phyloP scores from a whole-genome alignment of 1,140 invertebrate genomes.

The Sycophaga agraensis region DNA sequence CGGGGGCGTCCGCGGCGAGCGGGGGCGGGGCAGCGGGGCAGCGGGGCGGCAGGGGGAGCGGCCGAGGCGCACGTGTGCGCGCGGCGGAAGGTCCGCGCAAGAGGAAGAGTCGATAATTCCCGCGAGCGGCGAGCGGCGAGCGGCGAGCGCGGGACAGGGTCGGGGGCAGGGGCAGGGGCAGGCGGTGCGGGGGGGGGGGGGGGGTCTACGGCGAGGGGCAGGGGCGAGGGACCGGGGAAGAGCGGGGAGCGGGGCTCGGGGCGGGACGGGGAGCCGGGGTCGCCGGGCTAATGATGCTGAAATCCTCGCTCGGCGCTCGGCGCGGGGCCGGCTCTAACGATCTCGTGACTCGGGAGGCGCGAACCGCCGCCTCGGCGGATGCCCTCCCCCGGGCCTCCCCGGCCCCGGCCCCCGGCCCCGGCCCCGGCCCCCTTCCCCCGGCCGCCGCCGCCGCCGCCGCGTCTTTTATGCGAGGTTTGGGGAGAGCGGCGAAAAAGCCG shows the following conservation, averaged over 20 bases:
- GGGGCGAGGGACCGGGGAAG: too few relatives aligned
- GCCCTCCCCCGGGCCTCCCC: neutral
- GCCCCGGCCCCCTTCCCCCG: neutral
- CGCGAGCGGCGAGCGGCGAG: too few relatives aligned
- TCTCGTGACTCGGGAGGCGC: slow-evolving; percentile 30
- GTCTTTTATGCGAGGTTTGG: too few relatives aligned
- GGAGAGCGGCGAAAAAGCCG: too few relatives aligned
- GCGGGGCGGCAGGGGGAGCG: neutral
- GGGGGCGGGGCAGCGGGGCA: neutral
- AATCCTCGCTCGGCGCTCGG: slow-evolving; percentile 17
- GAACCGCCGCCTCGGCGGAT: neutral
- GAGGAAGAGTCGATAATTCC: neutral
- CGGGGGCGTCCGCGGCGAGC: neutral
- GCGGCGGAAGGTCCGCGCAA: too few relatives aligned
- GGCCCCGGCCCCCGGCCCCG: neutral
- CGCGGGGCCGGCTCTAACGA: slow-evolving; percentile 25
- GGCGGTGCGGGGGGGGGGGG: neutral
- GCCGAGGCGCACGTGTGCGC: too few relatives aligned
- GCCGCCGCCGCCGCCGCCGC: neutral
- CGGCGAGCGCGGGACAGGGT: too few relatives aligned
- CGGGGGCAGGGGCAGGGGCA: neutral
- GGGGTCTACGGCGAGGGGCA: neutral
- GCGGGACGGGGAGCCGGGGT: neutral
- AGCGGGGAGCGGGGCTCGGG: neutral
- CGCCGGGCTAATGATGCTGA: slow-evolving; percentile 15